A percentile compares a stretch with the other conserved stretches of the same genome.
Conservation (phyloP, 2,888 invertebrate species). For the Orchesellides sinensis region DNA sequence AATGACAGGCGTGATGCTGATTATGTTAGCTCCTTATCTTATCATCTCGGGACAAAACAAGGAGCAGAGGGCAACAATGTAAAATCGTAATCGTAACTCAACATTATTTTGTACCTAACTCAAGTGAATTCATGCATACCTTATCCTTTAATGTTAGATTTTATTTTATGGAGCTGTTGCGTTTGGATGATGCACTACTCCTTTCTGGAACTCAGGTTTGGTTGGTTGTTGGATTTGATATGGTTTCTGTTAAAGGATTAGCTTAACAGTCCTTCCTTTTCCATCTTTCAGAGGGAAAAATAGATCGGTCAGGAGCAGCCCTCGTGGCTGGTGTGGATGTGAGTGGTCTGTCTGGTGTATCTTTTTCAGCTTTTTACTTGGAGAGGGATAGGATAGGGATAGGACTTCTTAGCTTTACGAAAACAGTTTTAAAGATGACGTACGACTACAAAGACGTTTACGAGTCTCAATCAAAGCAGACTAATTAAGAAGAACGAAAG, state of each 20-base stretch:
- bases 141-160: no score
- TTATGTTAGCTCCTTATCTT: conserved; percentile 27
- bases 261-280: neutral
- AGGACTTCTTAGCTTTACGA: no score
- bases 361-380: no score
- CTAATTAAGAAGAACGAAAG: no score
- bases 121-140: neutral
- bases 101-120: neutral
- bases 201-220: neutral
- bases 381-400: no score
- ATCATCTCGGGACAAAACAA: conserved; percentile 30
- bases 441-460: no score
- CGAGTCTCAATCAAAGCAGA: no score
- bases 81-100: neutral
- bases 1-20: conserved; percentile 4
- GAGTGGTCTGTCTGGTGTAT: neutral
- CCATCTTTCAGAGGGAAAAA: conserved; percentile 2
- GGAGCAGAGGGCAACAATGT: conserved; percentile 32
- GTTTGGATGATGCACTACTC: neutral
- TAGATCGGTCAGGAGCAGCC: conserved; percentile 33
- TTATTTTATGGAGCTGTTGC: no score
- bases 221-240: neutral
- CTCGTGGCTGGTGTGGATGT: conserved; percentile 48
- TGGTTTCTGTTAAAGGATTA: neutral
- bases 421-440: no score